Base-by-base conservation (phyloP, 2,888 invertebrate species). In the Meteorus colon region DNA sequence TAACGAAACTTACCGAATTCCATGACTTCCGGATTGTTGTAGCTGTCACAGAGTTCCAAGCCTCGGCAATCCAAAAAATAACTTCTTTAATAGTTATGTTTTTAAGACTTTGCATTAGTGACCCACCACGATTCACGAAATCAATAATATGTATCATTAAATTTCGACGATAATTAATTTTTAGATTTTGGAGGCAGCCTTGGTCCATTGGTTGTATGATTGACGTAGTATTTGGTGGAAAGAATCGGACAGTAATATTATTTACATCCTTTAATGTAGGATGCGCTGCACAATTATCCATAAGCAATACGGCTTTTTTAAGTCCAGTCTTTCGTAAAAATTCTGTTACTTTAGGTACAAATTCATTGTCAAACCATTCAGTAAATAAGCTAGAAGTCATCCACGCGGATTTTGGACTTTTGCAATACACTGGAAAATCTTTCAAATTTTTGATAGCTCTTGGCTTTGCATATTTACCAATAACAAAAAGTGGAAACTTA, bases 201-300 rank as follows among this genome's bases (percentile, higher is more conserved):
- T 74, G 74, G 45, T 74, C 74, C 66, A 73, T 55, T 4, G 59
- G 73, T 37, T 73, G 66, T 2, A 73, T 66, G 6, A 67, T 31
- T 2, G 55, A 48, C 34, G 73, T 66, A 24, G 63, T 63, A 34
- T 73, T 73, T 10, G 73, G 66, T 37, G 67, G 66, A 19, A 73
- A 60, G 19, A 73, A 66, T 8, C 1, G 12, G 1, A 55, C 51
- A 16, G 19, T 10, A 2, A 67, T 67, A 24, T 73, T 59, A 31
- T 62, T 31, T 37, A 55, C 19, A 6, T 4, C 16, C 4, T 66
- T 10, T 6, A 2, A 4, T 24, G 3, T 3, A 34, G 55, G 73
- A 73, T 73, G 55, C 8, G 55, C 59, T 16, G 14, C 16, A 34
- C 55, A 51, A 48, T 73, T 73, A 31, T 73, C 59, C 62, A 73